Evolutionary conservation across 2,888 invertebrate genomes (phyloP).

Genomic region (Neocrepidodera transversa): DNA sequence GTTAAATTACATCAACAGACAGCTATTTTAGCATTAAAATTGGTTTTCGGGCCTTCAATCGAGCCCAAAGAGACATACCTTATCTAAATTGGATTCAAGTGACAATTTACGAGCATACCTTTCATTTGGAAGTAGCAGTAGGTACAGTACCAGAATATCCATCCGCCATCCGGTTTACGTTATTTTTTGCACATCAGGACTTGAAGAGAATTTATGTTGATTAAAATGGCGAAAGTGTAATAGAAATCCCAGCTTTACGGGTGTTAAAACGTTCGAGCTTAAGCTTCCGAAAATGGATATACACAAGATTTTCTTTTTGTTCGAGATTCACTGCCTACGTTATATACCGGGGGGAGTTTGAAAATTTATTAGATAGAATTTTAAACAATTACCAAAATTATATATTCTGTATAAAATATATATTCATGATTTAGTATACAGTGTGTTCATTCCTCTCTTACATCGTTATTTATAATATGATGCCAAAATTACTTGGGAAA

Average conservation of each 20-base stretch:
- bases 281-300: slow-evolving; percentile 42
- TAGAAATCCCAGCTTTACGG: slow-evolving; percentile 51
- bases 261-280: slow-evolving; percentile 45
- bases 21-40: not conserved
- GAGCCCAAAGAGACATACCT: not conserved
- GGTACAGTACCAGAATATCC: slow-evolving; percentile 13
- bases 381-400: too few species aligned
- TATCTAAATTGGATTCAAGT: slow-evolving; percentile 20
- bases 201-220: slow-evolving; percentile 55
- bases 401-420: too few species aligned
- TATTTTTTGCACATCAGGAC: slow-evolving; percentile 47
- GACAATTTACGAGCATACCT: slow-evolving; percentile 22
- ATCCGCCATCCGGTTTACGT: slow-evolving; percentile 39
- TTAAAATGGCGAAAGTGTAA: slow-evolving; percentile 54
- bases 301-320: slow-evolving; percentile 34
- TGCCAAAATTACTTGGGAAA: too few species aligned
- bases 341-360: not conserved
- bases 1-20: too few species aligned
- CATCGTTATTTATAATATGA: too few species aligned
- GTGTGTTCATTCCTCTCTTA: too few species aligned
- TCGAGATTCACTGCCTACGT: not conserved
- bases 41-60: not conserved
- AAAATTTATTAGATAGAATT: too few species aligned
- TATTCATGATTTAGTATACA: too few species aligned
- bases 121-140: slow-evolving; percentile 9